phyloP scores from a whole-genome alignment of 1,140 invertebrate species.

The Homarus americanus region DNA sequence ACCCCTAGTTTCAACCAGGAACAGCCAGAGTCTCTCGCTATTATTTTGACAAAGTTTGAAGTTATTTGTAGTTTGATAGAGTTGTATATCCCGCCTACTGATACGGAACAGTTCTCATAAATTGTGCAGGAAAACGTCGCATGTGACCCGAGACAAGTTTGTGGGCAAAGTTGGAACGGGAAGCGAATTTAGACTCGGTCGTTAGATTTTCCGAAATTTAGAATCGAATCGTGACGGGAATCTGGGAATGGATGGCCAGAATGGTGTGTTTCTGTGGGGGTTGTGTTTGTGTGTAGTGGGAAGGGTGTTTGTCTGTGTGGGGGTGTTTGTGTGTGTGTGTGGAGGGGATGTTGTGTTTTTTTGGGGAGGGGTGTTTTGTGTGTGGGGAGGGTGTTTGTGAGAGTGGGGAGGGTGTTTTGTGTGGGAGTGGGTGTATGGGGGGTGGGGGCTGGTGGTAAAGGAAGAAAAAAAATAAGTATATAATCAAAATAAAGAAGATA shows the following conservation, averaged over 20 bases:
- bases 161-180: slow-evolving; percentile 25
- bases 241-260: slow-evolving; percentile 3
- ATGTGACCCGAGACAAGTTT: slow-evolving; percentile 40
- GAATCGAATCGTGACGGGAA: slow-evolving; percentile 25
- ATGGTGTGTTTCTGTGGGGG: no score
- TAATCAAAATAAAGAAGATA: no score
- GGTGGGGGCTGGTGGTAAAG: neutral
- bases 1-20: no score
- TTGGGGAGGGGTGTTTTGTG: no score
- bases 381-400: neutral
- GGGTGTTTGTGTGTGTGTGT: no score
- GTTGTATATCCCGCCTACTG: slow-evolving; percentile 60
- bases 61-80: slow-evolving; percentile 61
- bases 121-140: slow-evolving; percentile 31
- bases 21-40: neutral
- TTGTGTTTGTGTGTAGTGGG: no score
- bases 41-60: slow-evolving; percentile 69
- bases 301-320: no score
- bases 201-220: slow-evolving; percentile 38
- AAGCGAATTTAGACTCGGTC: slow-evolving; percentile 4
- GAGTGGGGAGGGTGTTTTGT: neutral
- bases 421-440: neutral
- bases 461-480: no score
- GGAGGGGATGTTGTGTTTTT: no score
- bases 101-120: slow-evolving; percentile 56